Percentiles rank a stretch among this genome's conserved stretches.
Evolutionary conservation across 1,140 invertebrate species (phyloP).

Genomic region (Neuroterus valhalla): DNA sequence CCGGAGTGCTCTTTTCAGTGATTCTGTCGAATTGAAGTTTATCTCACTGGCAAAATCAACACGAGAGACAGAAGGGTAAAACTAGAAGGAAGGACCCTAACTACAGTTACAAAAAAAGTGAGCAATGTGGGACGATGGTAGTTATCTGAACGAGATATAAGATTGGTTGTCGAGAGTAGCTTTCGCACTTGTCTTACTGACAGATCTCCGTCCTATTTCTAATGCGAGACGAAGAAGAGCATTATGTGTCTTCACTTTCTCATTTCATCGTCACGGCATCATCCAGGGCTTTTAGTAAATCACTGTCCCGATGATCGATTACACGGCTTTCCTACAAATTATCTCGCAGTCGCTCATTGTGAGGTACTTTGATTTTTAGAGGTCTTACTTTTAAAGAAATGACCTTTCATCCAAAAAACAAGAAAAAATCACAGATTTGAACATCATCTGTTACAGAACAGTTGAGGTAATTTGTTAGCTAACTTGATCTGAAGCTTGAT

Average conservation of each 20-base stretch:
- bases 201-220: slow-evolving; percentile 5
- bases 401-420: no score
- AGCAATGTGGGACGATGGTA: no score
- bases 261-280: slow-evolving; percentile 12
- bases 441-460: no score
- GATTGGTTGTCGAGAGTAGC: slow-evolving; percentile 42
- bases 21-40: neutral
- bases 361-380: neutral
- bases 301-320: slow-evolving; percentile 25
- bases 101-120: no score
- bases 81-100: no score
- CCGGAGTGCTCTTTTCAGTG: neutral
- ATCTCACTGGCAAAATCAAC: neutral
- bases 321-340: slow-evolving; percentile 11
- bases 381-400: no score
- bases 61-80: neutral
- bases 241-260: slow-evolving; percentile 22
- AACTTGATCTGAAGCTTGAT: no score
- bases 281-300: slow-evolving; percentile 6
- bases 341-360: neutral
- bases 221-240: neutral
- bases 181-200: slow-evolving; percentile 38
- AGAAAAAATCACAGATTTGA: no score
- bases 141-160: slow-evolving; percentile 16
- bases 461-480: no score